Conservation (phyloP, 2,797 vertebrate genomes). For the Mycteria americana region DNA sequence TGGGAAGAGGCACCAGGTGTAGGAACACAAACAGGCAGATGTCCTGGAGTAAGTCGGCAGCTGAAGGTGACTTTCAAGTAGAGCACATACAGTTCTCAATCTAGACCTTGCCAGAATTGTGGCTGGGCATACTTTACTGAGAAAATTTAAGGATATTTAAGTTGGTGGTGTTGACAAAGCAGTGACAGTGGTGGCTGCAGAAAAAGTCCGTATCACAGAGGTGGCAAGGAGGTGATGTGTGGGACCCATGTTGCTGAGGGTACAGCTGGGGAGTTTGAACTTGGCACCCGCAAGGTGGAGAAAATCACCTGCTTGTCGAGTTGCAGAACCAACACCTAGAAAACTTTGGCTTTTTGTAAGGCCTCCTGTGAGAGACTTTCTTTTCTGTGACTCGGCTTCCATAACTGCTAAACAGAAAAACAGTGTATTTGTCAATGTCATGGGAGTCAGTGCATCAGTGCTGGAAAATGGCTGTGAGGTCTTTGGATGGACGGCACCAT, state of each 20-base stretch:
- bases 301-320: neutral
- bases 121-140: neutral
- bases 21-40: neutral
- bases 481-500: neutral
- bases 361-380: neutral
- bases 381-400: conserved; percentile 44
- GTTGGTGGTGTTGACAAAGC: neutral
- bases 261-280: neutral
- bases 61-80: neutral
- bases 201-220: neutral
- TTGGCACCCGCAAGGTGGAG: neutral
- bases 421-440: conserved; percentile 31
- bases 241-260: neutral
- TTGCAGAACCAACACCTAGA: neutral
- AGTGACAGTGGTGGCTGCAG: neutral
- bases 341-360: neutral
- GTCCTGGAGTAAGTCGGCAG: neutral
- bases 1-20: neutral
- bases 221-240: neutral
- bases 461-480: conserved; percentile 39
- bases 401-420: conserved; percentile 1
- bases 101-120: neutral
- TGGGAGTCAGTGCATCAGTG: neutral
- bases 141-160: neutral
- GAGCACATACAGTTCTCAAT: neutral